phyloP scores from a whole-genome alignment of 1,140 invertebrate species.

The Caenorhabditis elegans region DNA sequence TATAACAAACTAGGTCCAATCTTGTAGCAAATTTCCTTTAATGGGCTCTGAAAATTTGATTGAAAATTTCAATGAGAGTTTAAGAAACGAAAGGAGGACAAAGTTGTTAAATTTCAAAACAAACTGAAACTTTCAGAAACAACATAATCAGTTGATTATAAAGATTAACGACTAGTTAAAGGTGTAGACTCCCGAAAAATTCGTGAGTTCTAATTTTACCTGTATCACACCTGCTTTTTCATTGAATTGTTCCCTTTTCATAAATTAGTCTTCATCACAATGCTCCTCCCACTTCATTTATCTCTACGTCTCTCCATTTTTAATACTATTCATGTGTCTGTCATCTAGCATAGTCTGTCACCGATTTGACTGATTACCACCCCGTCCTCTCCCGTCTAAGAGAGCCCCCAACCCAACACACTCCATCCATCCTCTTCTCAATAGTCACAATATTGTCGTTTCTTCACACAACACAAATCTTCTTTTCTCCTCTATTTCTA shows the following conservation, averaged over 20 bases:
- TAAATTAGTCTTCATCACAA: slow-evolving; percentile 17
- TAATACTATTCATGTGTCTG: background rate
- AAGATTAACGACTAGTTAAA: too few species aligned
- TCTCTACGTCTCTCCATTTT: background rate
- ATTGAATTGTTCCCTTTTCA: background rate
- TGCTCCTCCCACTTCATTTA: background rate
- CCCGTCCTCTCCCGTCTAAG: background rate
- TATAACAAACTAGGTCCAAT: too few species aligned
- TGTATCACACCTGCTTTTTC: too few species aligned
- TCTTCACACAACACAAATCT: slow-evolving; percentile 17
- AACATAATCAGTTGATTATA: too few species aligned
- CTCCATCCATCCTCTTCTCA: background rate
- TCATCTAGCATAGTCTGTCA: slow-evolving; percentile 25
- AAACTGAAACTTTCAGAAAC: too few species aligned
- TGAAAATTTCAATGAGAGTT: too few species aligned
- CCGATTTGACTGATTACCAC: slow-evolving; percentile 32
- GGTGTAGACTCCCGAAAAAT: too few species aligned
- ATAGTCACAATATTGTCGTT: slow-evolving; percentile 32
- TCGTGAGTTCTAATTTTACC: too few species aligned
- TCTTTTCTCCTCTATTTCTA: background rate
- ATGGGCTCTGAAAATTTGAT: too few species aligned
- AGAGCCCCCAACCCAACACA: slow-evolving; percentile 14
- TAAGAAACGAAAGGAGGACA: too few species aligned
- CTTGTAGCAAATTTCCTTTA: too few species aligned
- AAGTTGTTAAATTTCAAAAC: too few species aligned